These are phyloP conservation scores for Macquaria ambigua DNA, from an alignment of 2,113 vertebrate genomes.

Conservation along the genomic window DNA sequence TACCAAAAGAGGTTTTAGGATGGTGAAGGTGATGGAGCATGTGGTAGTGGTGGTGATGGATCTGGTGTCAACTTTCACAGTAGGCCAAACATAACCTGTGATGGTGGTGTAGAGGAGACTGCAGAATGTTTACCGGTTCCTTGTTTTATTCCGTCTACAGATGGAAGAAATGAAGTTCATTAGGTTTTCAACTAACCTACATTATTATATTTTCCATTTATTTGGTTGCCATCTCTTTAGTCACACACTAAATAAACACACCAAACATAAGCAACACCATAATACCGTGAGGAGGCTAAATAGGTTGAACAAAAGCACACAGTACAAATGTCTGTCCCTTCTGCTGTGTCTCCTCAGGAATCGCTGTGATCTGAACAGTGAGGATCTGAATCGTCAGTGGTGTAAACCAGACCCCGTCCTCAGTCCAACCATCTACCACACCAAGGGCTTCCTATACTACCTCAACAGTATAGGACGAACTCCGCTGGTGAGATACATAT, in stretches of 20 bases:
- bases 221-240: not conserved
- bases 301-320: not conserved
- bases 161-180: too few relatives aligned
- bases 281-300: not conserved
- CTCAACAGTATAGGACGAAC: constrained; percentile 85
- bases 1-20: too few relatives aligned
- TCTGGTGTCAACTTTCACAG: too few relatives aligned
- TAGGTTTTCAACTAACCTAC: too few relatives aligned
- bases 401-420: constrained; percentile 82
- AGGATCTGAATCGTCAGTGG: constrained; percentile 96
- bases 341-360: constrained; percentile 80
- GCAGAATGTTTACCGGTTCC: too few relatives aligned
- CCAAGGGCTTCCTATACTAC: constrained; percentile 92
- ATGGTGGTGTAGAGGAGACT: too few relatives aligned
- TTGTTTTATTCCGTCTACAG: too few relatives aligned
- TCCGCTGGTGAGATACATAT: constrained; percentile 85
- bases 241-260: not conserved
- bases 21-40: too few relatives aligned
- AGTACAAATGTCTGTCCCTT: not conserved
- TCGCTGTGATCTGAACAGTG: constrained; percentile 90
- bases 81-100: too few relatives aligned
- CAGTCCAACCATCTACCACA: constrained; percentile 93
- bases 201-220: not conserved
- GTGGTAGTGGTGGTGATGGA: too few relatives aligned
- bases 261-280: not conserved